Evolutionary conservation across 2,888 invertebrate genomes (phyloP).

Genomic region (Argyresthia albistria): DNA sequence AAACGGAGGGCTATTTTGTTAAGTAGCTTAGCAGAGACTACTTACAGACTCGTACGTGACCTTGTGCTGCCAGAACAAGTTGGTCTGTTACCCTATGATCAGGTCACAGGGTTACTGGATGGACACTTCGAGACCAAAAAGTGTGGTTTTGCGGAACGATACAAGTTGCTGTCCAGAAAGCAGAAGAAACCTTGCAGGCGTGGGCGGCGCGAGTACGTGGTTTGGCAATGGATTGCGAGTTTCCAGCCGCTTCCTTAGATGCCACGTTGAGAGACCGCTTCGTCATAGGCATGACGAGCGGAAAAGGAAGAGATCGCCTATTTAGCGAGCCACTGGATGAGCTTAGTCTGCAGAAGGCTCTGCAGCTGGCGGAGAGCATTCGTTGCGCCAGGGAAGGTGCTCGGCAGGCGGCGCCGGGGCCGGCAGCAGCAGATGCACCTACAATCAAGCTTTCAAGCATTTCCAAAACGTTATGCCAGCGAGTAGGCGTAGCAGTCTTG

Average conservation of each 20-base stretch:
- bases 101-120: constrained; percentile 7
- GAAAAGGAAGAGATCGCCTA: neutral
- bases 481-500: too few relatives aligned
- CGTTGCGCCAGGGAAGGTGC: neutral
- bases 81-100: neutral
- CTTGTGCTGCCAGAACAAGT: neutral
- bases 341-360: neutral
- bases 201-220: constrained; percentile 13
- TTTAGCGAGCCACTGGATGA: neutral
- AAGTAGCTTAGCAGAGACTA: neutral
- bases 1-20: neutral
- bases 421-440: neutral
- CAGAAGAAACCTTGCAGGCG: constrained; percentile 3
- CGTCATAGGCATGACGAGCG: neutral
- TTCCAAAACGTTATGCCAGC: too few relatives aligned
- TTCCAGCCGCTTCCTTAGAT: constrained; percentile 7
- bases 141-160: constrained; percentile 7
- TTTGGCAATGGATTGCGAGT: constrained; percentile 11
- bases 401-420: neutral
- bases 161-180: constrained; percentile 8
- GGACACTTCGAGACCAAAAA: constrained; percentile 7
- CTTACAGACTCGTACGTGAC: neutral
- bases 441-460: too few relatives aligned
- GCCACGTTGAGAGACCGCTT: constrained; percentile 16
- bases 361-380: neutral